These are phyloP conservation scores for Rhyacichthys aspro DNA, from an alignment of 2,797 vertebrate species.

Conservation along the genomic window DNA sequence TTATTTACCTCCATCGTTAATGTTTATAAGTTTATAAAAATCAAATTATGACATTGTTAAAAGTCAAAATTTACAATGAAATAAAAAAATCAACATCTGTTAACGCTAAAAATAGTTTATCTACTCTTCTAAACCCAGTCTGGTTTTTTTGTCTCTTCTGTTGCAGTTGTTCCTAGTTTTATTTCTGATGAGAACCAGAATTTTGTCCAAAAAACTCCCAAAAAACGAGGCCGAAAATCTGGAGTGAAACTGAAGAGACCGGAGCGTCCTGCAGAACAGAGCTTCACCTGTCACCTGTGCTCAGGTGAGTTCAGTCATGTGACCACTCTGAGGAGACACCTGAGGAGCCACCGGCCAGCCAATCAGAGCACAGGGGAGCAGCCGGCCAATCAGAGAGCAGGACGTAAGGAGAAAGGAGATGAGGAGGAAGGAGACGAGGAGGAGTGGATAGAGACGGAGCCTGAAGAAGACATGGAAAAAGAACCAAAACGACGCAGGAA, in stretches of 20 bases:
- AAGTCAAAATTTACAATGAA: too few species aligned
- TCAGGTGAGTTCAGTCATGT: constrained; percentile 4
- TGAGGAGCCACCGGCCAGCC: background rate
- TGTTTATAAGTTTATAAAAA: too few species aligned
- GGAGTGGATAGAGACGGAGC: background rate
- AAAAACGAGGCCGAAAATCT: background rate
- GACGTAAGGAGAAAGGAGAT: background rate
- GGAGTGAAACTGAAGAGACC: background rate
- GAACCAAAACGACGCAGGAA: background rate
- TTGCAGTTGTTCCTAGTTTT: background rate
- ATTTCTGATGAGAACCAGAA: background rate
- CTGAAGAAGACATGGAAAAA: background rate
- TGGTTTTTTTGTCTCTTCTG: background rate
- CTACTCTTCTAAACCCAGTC: too few species aligned
- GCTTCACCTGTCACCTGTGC: constrained; percentile 2
- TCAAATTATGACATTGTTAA: too few species aligned
- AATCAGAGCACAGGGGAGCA: background rate
- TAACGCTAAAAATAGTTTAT: too few species aligned
- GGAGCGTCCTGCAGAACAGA: background rate
- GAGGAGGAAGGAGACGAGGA: background rate
- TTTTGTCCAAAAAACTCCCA: background rate
- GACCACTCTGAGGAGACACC: constrained; percentile 10
- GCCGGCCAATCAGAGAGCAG: background rate
- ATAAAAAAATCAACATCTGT: too few species aligned
- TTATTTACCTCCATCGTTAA: too few species aligned